phyloP scores from a whole-genome alignment of 2,797 vertebrate genomes.

The Numenius phaeopus region DNA sequence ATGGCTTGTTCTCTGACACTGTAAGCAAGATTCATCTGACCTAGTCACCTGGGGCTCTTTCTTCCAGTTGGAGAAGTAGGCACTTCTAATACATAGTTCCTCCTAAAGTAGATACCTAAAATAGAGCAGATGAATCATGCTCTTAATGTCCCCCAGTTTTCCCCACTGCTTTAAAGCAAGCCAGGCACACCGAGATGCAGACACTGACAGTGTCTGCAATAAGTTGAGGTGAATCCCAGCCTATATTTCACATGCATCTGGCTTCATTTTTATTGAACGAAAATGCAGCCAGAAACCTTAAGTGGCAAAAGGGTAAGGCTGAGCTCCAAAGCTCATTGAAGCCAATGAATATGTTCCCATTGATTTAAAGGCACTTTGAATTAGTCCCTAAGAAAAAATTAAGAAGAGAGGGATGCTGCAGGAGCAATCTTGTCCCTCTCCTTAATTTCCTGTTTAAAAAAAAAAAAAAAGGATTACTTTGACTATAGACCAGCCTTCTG shows the following conservation, averaged over 20 bases:
- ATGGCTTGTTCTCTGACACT: background rate
- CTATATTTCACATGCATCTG: background rate
- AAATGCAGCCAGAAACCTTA: background rate
- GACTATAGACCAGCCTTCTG: background rate
- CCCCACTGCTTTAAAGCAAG: background rate
- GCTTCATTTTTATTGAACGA: background rate
- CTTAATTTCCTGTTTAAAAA: background rate
- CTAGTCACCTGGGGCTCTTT: background rate
- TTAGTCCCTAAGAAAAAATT: background rate
- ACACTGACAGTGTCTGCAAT: background rate
- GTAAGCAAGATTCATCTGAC: background rate
- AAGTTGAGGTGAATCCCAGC: background rate
- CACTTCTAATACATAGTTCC: background rate
- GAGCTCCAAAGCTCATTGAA: background rate
- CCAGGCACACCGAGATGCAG: background rate
- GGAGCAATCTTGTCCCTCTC: background rate
- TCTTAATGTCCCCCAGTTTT: background rate
- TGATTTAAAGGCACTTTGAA: background rate
- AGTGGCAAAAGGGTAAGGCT: background rate
- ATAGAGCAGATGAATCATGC: background rate
- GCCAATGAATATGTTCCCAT: background rate
- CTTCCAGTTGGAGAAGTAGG: background rate
- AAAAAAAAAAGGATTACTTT: background rate
- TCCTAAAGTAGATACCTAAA: background rate
- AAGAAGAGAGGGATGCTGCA: background rate